phyloP scores from a whole-genome alignment of 2,113 vertebrate species.

The Thunnus maccoyii region DNA sequence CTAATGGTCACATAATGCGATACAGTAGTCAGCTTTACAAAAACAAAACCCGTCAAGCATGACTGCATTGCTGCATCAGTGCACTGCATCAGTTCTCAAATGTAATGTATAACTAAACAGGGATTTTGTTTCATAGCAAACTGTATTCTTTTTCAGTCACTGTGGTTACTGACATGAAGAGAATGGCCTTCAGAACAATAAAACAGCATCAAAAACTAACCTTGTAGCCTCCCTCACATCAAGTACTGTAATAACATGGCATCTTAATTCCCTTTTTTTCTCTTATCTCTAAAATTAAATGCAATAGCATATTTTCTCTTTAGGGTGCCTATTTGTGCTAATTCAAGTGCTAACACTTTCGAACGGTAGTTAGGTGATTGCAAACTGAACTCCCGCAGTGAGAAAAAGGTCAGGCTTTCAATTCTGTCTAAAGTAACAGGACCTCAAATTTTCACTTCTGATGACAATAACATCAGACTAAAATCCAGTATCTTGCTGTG shows the following conservation, averaged over 20 bases:
- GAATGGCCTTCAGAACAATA: not conserved
- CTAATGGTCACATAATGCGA: slow-evolving; percentile 61
- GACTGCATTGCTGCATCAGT: slow-evolving; percentile 6
- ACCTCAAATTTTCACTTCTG: not conserved
- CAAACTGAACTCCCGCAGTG: slow-evolving; percentile 7
- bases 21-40: slow-evolving; percentile 37
- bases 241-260: not conserved
- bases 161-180: slow-evolving; percentile 7
- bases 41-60: slow-evolving; percentile 27
- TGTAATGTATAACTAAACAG: slow-evolving; percentile 10
- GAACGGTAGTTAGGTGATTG: slow-evolving; percentile 9
- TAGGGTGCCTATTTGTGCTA: not conserved
- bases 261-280: not conserved
- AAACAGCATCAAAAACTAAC: slow-evolving; percentile 6
- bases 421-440: not conserved
- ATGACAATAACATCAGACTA: not conserved
- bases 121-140: slow-evolving; percentile 20
- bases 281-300: not conserved
- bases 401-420: not conserved
- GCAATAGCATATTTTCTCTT: not conserved
- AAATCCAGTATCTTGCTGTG: not conserved
- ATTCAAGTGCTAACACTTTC: not conserved
- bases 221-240: not conserved
- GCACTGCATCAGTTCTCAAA: slow-evolving; percentile 21
- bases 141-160: not conserved